Evolutionary conservation across 2,888 invertebrate species (phyloP).

Genomic region (Tenthredo scrophulariae): DNA sequence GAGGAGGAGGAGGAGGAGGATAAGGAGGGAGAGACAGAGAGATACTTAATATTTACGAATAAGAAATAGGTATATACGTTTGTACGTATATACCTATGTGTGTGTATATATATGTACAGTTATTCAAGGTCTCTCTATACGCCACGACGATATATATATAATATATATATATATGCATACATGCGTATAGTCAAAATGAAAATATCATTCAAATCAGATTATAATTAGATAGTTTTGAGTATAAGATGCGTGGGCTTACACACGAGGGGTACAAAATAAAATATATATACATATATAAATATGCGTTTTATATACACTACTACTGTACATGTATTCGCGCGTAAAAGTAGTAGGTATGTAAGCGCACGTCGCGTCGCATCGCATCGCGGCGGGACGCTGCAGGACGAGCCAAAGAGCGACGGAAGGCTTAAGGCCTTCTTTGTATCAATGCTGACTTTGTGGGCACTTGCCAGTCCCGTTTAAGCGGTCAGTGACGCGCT

Average conservation of each 20-base stretch:
- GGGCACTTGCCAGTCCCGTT: slow-evolving; percentile 48
- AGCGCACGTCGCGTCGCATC: background rate
- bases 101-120: background rate
- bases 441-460: slow-evolving; percentile 45
- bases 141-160: background rate
- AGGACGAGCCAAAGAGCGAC: background rate
- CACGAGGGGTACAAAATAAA: background rate
- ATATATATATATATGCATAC: background rate
- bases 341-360: background rate
- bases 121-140: background rate
- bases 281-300: background rate
- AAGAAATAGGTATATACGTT: too few species aligned
- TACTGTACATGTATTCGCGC: background rate
- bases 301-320: too few species aligned
- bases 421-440: slow-evolving; percentile 8
- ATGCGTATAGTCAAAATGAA: too few species aligned
- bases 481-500: slow-evolving; percentile 48
- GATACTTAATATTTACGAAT: slow-evolving; percentile 15
- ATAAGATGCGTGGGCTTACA: background rate
- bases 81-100: background rate
- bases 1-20: background rate
- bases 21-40: background rate
- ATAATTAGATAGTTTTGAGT: background rate
- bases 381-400: background rate
- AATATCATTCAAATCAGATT: too few species aligned